Percentiles rank a stretch among this genome's conserved stretches.
These are phyloP conservation scores for Pluvianellus socialis DNA, from an alignment of 2,113 vertebrate genomes.

Conservation along the genomic window DNA sequence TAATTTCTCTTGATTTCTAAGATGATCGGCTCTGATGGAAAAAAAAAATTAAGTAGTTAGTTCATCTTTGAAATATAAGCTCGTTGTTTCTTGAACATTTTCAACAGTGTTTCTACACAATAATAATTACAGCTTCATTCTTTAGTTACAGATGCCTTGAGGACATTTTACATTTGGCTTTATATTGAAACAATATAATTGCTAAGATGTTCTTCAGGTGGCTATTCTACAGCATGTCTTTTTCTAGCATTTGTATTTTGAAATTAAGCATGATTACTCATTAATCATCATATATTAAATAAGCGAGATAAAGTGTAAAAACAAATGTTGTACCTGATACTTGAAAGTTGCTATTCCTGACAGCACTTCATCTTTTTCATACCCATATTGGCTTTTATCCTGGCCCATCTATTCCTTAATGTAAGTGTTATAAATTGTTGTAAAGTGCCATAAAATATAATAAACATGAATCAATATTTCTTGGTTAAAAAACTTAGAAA, in stretches of 20 bases:
- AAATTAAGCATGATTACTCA: conserved; percentile 12
- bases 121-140: background rate
- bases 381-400: conserved; percentile 76
- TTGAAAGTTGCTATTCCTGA: conserved; percentile 72
- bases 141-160: background rate
- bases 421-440: conserved; percentile 81
- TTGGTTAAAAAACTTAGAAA: conserved; percentile 79
- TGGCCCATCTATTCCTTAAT: conserved; percentile 79
- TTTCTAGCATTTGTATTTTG: conserved; percentile 8
- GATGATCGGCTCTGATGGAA: background rate
- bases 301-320: conserved; percentile 63
- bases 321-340: conserved; percentile 59
- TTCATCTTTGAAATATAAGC: background rate
- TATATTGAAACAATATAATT: background rate
- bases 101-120: background rate
- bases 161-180: background rate
- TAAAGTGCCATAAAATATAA: conserved; percentile 78
- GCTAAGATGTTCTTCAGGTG: background rate
- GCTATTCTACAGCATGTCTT: background rate
- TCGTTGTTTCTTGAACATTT: background rate
- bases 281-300: conserved; percentile 27
- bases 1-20: background rate
- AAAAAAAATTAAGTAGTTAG: background rate
- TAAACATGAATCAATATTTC: conserved; percentile 83
- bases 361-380: conserved; percentile 75